Base-by-base conservation (phyloP, 2,888 invertebrate genomes). In the Trisateles emortualis region DNA sequence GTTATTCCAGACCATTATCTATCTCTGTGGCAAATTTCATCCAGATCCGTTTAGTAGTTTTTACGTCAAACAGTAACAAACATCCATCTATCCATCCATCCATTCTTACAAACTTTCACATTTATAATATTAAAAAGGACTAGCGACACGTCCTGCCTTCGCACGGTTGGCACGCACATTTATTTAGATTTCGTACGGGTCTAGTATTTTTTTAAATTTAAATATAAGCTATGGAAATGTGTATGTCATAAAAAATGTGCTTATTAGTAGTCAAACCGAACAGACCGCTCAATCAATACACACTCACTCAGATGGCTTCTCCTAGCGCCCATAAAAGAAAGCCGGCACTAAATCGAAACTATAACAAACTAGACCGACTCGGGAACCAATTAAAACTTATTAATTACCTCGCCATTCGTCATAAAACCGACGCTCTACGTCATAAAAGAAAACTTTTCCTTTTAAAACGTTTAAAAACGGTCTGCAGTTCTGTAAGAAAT, bases 381-480 rank as follows among this genome's bases (percentile, higher is more conserved):
- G 63, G 76, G 78, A 76, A 75, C 78, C 81, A 88, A 88, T 90
- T 86, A 90, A 89, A 90, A 87, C 83, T 86, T 86, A 87, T 86
- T 90, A 88, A 88, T 88, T 80, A 84, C 85, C 64, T 51, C 67
- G 70, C 77, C 83, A 81, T 79, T 81, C 78, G 66, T 83, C 84
- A 81, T 88, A 86, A 89, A 88, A 73, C 72, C 74, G 63, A 60
- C 81, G 79, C 83, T 59, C 53, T 59, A 29, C 57, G 74, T 67
- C 77, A 78, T 86, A 84, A 89, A 88, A 83, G 62, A 86, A n/a
- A n/a, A 87, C 79, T 88, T 88, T 83, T 83, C 79, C 81, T 82
- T 81, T 86, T 78, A 87, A 86, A 83, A 79, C 79, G 77, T 79
- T 83, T 73, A 69, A 72, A 74, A 74, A 76, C 72, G 59, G 68